These are phyloP conservation scores for Thomomys bottae DNA, from an alignment of 2,113 vertebrate genomes.

Conservation along the genomic window DNA sequence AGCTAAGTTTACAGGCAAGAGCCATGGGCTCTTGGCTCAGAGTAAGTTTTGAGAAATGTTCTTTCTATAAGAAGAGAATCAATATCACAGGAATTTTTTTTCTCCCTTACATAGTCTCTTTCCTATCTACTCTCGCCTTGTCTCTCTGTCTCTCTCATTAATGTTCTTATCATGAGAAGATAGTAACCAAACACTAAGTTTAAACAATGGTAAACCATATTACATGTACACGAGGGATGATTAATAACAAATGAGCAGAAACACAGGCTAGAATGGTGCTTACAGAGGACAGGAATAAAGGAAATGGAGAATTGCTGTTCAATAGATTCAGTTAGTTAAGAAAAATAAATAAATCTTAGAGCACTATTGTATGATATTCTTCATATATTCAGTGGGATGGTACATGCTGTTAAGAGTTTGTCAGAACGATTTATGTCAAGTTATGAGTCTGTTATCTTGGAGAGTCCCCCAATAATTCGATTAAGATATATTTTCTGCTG, in stretches of 20 bases:
- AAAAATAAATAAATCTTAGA: neutral
- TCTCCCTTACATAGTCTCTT: neutral
- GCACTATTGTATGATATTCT: neutral
- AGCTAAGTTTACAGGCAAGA: no score
- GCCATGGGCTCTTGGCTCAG: no score
- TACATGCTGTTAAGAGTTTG: neutral
- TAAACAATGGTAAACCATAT: neutral
- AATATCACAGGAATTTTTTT: neutral
- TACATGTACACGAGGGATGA: neutral
- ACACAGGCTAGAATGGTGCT: neutral
- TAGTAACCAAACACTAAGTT: neutral
- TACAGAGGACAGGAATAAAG: fast-evolving
- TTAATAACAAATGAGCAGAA: neutral
- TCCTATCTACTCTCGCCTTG: neutral
- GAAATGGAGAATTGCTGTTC: neutral
- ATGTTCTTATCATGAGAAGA: neutral
- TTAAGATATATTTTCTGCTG: neutral
- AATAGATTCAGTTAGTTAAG: neutral
- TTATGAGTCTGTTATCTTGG: neutral
- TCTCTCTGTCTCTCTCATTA: neutral
- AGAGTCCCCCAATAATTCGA: neutral
- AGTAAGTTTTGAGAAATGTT: neutral
- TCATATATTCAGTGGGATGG: neutral
- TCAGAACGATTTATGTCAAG: neutral
- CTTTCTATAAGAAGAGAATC: neutral